Percentiles rank a stretch among this genome's conserved stretches.
Evolutionary conservation across 2,113 vertebrate genomes (phyloP).

Genomic region (Rynchops niger): DNA sequence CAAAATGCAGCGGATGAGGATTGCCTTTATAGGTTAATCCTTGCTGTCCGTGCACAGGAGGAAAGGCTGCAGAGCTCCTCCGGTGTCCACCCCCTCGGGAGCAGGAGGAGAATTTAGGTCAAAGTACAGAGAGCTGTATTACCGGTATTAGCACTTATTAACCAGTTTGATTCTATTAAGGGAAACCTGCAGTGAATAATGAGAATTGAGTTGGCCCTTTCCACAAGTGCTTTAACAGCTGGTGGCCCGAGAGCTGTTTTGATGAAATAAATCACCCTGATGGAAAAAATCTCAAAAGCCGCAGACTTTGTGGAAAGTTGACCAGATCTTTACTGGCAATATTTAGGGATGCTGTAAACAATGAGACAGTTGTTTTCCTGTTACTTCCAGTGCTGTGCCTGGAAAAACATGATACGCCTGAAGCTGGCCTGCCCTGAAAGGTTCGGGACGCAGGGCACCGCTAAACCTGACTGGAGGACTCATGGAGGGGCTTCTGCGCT

Average conservation of each 20-base stretch:
- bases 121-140: neutral
- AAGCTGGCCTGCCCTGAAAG: neutral
- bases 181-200: constrained; percentile 43
- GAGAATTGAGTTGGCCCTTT: constrained; percentile 59
- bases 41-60: neutral
- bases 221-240: constrained; percentile 75
- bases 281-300: constrained; percentile 52
- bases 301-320: constrained; percentile 48
- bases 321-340: constrained; percentile 56
- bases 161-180: constrained; percentile 53
- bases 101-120: neutral
- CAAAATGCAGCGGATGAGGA: neutral
- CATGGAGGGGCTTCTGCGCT: neutral
- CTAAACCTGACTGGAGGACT: neutral
- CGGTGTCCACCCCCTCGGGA: neutral
- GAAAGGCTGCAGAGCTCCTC: neutral
- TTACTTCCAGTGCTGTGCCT: constrained; percentile 6
- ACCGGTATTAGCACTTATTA: constrained; percentile 28
- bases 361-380: constrained; percentile 61
- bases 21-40: neutral
- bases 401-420: constrained; percentile 41
- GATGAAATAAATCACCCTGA: constrained; percentile 68
- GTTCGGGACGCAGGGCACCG: neutral
- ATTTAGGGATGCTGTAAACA: constrained; percentile 66
- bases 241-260: constrained; percentile 56